Evolutionary conservation across 1,140 invertebrate species (phyloP).

Genomic region (Venturia canescens): DNA sequence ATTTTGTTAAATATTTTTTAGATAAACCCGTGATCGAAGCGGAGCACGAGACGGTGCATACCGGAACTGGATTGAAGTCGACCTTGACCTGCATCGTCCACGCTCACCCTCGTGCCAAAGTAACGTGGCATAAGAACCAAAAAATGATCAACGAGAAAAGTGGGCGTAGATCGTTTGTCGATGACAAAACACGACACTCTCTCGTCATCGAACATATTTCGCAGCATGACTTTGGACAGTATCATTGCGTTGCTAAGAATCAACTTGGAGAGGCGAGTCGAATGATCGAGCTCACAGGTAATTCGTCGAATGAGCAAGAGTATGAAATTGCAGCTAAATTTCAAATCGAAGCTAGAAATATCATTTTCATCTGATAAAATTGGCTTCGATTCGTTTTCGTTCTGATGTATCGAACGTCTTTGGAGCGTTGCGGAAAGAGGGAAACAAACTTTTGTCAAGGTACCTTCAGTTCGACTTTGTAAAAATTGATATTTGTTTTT

Average conservation of each 20-base stretch:
- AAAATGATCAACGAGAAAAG: constrained; percentile 50
- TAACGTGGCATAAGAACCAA: constrained; percentile 66
- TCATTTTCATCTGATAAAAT: no score
- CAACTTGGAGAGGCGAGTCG: constrained; percentile 53
- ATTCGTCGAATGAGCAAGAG: no score
- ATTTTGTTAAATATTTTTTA: constrained; percentile 57
- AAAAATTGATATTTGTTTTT: no score
- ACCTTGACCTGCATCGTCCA: constrained; percentile 76
- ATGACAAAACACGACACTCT: constrained; percentile 56
- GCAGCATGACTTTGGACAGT: constrained; percentile 64
- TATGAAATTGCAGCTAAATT: no score
- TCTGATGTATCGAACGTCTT: no score
- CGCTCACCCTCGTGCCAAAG: constrained; percentile 72
- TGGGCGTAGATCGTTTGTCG: constrained; percentile 48
- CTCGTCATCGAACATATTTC: constrained; percentile 64
- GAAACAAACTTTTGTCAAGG: no score
- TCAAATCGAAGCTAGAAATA: no score
- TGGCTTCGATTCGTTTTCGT: no score
- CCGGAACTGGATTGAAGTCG: constrained; percentile 74
- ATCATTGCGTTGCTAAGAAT: constrained; percentile 67
- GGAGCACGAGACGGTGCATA: constrained; percentile 72
- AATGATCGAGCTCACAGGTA: constrained; percentile 65
- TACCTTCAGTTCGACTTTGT: no score
- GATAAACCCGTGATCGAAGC: constrained; percentile 75
- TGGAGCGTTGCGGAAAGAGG: no score